Conservation (phyloP, 2,797 vertebrate genomes). For the Phataginus tricuspis region DNA sequence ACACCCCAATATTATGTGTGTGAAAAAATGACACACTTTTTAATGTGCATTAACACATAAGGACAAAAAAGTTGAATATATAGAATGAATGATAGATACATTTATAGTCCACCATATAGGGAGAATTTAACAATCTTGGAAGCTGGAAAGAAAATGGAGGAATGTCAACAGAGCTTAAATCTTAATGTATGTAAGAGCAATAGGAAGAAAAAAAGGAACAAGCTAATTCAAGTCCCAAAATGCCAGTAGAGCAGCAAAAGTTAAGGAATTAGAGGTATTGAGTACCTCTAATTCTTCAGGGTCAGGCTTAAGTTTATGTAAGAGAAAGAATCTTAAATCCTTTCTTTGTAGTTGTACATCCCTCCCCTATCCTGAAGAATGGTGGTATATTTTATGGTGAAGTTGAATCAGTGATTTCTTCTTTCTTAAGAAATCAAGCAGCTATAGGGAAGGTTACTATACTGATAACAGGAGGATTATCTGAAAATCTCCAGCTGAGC, state of each 20-base stretch:
- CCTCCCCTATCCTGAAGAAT: neutral
- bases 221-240: neutral
- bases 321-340: neutral
- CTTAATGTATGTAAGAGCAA: neutral
- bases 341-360: neutral
- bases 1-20: too few species aligned
- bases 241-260: neutral
- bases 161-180: neutral
- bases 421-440: slow-evolving; percentile 3
- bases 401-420: neutral
- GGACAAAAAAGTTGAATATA: neutral
- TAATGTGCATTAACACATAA: neutral
- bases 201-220: neutral
- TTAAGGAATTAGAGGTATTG: neutral
- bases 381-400: slow-evolving; percentile 8
- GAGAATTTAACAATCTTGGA: neutral
- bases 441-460: neutral
- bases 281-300: neutral
- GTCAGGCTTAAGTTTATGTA: neutral
- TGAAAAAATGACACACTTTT: neutral
- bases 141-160: neutral
- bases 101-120: neutral
- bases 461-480: neutral
- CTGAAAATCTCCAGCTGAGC: neutral
- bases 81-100: neutral